These are phyloP conservation scores for Callopanchax toddi DNA, from an alignment of 2,113 vertebrate genomes.

Conservation along the genomic window DNA sequence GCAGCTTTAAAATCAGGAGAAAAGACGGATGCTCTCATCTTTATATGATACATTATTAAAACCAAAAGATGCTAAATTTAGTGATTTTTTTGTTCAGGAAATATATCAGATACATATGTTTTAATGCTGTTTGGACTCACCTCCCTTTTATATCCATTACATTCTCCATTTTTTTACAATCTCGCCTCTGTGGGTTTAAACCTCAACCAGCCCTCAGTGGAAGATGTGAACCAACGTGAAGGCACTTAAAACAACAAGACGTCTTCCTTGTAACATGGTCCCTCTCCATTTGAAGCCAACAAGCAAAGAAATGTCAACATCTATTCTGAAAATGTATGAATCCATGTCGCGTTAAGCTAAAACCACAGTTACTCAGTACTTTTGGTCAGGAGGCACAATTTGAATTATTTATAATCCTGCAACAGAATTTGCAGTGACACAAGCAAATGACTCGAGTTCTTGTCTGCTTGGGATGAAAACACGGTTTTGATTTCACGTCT, in stretches of 20 bases:
- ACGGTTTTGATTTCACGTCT: slow-evolving; percentile 23
- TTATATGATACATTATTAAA: too few species aligned
- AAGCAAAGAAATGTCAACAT: slow-evolving; percentile 29
- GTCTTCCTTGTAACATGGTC: slow-evolving; percentile 3
- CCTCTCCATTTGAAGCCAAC: slow-evolving; percentile 12
- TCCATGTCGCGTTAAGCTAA: slow-evolving; percentile 5
- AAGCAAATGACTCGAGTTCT: slow-evolving; percentile 2
- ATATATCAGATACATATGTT: too few species aligned
- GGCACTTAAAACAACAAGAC: slow-evolving; percentile 29
- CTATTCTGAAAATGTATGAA: slow-evolving; percentile 7
- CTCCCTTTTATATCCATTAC: neutral
- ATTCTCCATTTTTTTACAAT: slow-evolving; percentile 17
- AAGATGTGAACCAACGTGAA: slow-evolving; percentile 25
- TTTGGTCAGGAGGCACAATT: slow-evolving; percentile 23
- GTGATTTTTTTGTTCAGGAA: too few species aligned
- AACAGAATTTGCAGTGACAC: slow-evolving; percentile 26
- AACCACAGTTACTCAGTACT: neutral
- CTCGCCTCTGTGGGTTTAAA: slow-evolving; percentile 20
- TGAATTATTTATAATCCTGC: slow-evolving; percentile 4
- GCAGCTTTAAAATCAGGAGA: too few species aligned
- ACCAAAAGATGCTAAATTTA: too few species aligned
- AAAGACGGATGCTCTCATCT: too few species aligned
- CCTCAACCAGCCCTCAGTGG: slow-evolving; percentile 15
- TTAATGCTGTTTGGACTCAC: neutral
- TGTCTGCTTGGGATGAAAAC: slow-evolving; percentile 21